Base-by-base conservation (phyloP, 2,113 vertebrate species). In the Cyprinodon tularosa region DNA sequence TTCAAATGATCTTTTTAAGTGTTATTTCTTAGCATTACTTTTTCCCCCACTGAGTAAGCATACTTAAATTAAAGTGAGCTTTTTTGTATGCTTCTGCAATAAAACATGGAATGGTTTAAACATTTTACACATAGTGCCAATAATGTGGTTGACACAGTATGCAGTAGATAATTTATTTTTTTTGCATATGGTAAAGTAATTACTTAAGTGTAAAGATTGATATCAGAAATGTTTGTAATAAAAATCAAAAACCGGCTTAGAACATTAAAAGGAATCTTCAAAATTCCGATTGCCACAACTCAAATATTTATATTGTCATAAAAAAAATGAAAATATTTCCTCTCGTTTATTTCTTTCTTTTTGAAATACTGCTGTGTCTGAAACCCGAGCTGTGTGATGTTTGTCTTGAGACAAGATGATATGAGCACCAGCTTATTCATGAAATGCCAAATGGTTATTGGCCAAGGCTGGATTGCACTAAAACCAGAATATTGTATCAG, bases 401-500 rank as follows among this genome's bases (percentile, higher is more conserved):
- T 91, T 91, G 80, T 87, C 82, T 91, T 84, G 77, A 91, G 84
- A 75, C 61, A 60, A 84, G 88, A 84, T 84, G 80, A 88, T 90
- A 87, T 53, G 78, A 84, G 87, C 71, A 68, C 70, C 85, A 78
- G 85, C 88, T 90, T 92, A 89, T 93, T 94, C 90, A 75, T 89
- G 85, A 92, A 89, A 92, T 90, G 91, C 89, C 91, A 92, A 92
- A 90, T 91, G 85, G 89, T 86, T 90, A 89, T 92, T 93, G 92
- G 90, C 91, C 91, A 91, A 88, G 90, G 90, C 91, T 89, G 90
- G 91, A 92, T 94, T 93, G 92, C 84, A 90, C 90, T 93, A 93
- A 93, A 93, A 94, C 91, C 93, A 91, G 90, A 94, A 94, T 93
- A 93, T 92, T 91, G 89, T 93, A 93, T 94, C 93, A 94, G 89